Percentiles rank a stretch among this genome's conserved stretches.
Conservation (phyloP, 2,113 vertebrate genomes). For the Odocoileus virginianus region DNA sequence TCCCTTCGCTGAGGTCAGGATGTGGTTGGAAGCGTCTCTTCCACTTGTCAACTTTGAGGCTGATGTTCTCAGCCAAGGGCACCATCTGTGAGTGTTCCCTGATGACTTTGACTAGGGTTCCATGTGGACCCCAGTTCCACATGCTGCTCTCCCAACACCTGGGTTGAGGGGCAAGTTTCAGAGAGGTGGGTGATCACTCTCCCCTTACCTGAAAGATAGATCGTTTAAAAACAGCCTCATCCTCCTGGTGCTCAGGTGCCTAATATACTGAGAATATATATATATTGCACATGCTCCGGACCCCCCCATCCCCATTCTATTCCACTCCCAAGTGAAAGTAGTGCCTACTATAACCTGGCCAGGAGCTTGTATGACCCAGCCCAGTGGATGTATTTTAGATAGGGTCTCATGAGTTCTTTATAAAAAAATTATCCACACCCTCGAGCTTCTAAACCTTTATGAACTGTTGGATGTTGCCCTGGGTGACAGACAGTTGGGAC, state of each 20-base stretch:
- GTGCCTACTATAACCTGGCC: background rate
- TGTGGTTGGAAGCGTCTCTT: background rate
- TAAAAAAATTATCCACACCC: background rate
- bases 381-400: background rate
- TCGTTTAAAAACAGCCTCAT: background rate
- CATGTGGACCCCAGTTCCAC: background rate
- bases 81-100: background rate
- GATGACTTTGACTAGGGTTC: background rate
- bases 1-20: background rate
- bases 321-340: background rate
- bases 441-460: background rate
- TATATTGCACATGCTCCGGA: background rate
- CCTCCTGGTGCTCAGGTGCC: background rate
- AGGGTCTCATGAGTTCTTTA: background rate
- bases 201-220: background rate
- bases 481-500: background rate
- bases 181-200: background rate
- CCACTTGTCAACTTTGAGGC: background rate
- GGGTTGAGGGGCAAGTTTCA: accelerated
- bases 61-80: background rate
- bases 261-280: background rate
- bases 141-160: background rate
- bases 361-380: background rate
- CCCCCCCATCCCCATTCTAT: background rate
- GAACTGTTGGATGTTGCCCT: background rate